phyloP scores from a whole-genome alignment of 2,888 invertebrate species.

The Drosophila subquinaria region DNA sequence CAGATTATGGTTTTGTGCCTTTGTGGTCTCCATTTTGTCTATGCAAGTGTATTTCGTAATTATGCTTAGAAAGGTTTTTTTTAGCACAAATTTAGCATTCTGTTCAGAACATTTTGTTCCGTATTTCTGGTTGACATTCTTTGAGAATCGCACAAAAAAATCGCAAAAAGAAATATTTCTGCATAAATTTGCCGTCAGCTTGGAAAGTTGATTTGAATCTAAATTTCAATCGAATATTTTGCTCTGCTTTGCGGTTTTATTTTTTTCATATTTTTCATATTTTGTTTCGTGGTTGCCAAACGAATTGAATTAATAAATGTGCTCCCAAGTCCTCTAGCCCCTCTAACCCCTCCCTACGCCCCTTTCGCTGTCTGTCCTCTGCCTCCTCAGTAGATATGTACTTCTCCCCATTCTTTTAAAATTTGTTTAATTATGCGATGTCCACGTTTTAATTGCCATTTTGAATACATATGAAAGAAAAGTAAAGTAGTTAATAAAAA shows the following conservation, averaged over 20 bases:
- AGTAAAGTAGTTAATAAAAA: slow-evolving; percentile 40
- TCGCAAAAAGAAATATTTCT: slow-evolving; percentile 45
- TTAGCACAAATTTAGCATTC: slow-evolving; percentile 68
- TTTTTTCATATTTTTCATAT: slow-evolving; percentile 26
- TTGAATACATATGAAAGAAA: slow-evolving; percentile 49
- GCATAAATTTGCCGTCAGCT: slow-evolving; percentile 73
- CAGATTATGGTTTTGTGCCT: neutral
- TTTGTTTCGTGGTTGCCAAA: slow-evolving; percentile 22
- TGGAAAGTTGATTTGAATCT: slow-evolving; percentile 76
- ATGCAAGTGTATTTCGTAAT: slow-evolving; percentile 61
- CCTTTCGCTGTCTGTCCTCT: neutral
- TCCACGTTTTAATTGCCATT: slow-evolving; percentile 62
- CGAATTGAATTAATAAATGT: slow-evolving; percentile 58
- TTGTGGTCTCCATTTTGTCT: slow-evolving; percentile 28
- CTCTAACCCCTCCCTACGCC: neutral
- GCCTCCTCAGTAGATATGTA: neutral
- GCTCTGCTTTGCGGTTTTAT: slow-evolving; percentile 10
- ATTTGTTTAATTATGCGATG: slow-evolving; percentile 39
- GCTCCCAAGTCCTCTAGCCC: slow-evolving; percentile 36
- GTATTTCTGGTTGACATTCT: slow-evolving; percentile 37
- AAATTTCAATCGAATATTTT: slow-evolving; percentile 67
- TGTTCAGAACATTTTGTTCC: slow-evolving; percentile 20
- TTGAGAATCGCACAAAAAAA: too few species aligned
- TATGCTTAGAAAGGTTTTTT: slow-evolving; percentile 58
- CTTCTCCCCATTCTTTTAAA: slow-evolving; percentile 7